These are phyloP conservation scores for Lithosia quadra DNA, from an alignment of 2,888 invertebrate genomes.

Conservation along the genomic window DNA sequence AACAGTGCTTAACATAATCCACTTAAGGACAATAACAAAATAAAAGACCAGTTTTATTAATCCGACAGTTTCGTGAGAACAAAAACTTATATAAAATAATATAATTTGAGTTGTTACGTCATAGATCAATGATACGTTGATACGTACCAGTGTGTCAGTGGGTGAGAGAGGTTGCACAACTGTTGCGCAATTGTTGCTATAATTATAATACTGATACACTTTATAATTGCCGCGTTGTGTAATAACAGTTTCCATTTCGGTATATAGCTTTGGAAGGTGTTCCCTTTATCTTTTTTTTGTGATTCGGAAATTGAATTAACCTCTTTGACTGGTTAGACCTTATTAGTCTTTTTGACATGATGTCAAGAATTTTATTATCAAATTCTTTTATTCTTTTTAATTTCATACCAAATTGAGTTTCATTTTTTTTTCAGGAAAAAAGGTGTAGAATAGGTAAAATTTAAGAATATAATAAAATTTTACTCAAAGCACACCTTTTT, in stretches of 20 bases:
- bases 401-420: neutral
- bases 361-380: neutral
- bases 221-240: slow-evolving; percentile 24
- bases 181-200: slow-evolving; percentile 32
- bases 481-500: no score
- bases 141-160: slow-evolving; percentile 27
- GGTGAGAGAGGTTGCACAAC: slow-evolving; percentile 27
- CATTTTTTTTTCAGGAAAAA: neutral
- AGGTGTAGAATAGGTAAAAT: no score
- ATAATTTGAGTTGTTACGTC: slow-evolving; percentile 24
- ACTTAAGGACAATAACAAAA: slow-evolving; percentile 6
- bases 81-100: slow-evolving; percentile 25
- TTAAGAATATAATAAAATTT: no score
- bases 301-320: neutral
- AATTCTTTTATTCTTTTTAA: neutral
- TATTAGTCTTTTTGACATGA: neutral
- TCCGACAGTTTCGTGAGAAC: slow-evolving; percentile 19
- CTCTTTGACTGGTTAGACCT: neutral
- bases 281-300: slow-evolving; percentile 6
- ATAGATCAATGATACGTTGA: slow-evolving; percentile 22
- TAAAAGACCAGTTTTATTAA: neutral
- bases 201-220: slow-evolving; percentile 34
- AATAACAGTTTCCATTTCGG: slow-evolving; percentile 11
- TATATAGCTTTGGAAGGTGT: neutral
- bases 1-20: neutral